Percentiles rank a stretch among this genome's conserved stretches.
Evolutionary conservation across 2,888 invertebrate species (phyloP).

Genomic region (Cheilosia grossa): DNA sequence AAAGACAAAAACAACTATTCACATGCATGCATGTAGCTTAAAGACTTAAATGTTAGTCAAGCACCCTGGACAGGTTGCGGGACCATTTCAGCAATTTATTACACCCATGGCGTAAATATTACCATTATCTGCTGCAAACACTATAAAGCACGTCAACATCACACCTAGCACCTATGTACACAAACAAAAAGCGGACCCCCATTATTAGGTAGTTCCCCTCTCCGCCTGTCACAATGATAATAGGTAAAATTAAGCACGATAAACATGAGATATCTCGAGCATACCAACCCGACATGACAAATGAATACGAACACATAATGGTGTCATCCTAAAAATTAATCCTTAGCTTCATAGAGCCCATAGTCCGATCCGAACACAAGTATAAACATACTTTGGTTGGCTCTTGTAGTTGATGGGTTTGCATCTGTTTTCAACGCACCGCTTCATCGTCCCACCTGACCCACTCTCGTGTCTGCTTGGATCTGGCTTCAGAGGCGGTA

Average conservation of each 20-base stretch:
- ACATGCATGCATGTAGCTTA: constrained; percentile 24
- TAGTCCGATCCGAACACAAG: constrained; percentile 6
- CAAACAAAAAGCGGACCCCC: background rate
- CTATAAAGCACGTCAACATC: constrained; percentile 69
- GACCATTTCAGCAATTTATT: constrained; percentile 64
- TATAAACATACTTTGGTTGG: background rate
- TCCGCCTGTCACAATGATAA: constrained; percentile 56
- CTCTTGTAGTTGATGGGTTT: constrained; percentile 35
- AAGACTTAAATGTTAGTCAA: constrained; percentile 26
- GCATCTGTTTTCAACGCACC: constrained; percentile 45
- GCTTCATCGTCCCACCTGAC: background rate
- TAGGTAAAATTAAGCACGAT: constrained; percentile 57
- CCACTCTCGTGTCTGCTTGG: background rate
- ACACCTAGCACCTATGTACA: constrained; percentile 26
- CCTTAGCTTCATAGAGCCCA: constrained; percentile 57
- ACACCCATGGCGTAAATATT: constrained; percentile 67
- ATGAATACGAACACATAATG: constrained; percentile 70
- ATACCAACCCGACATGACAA: constrained; percentile 55
- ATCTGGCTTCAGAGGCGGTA: constrained; percentile 1
- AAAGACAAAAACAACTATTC: background rate
- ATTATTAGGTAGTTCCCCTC: background rate
- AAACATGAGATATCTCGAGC: constrained; percentile 43
- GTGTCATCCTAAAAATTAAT: constrained; percentile 64
- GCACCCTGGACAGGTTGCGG: constrained; percentile 27
- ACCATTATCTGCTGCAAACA: constrained; percentile 60